phyloP scores from a whole-genome alignment of 2,113 vertebrate genomes.

The Hiodon alosoides region DNA sequence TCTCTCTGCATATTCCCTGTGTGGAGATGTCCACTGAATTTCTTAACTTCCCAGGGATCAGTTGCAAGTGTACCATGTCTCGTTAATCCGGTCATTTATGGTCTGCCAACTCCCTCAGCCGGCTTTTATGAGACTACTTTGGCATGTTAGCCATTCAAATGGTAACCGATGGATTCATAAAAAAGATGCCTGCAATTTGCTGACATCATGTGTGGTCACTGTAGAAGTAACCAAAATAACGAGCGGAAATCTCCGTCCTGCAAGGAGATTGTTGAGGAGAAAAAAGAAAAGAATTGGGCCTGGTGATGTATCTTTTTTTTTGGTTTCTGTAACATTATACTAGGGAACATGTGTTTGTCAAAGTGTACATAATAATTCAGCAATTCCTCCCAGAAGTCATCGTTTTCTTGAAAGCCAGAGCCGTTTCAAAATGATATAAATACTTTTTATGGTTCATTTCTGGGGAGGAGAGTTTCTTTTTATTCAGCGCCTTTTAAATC shows the following conservation, averaged over 20 bases:
- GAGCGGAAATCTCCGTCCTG: too few species aligned
- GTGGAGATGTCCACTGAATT: neutral
- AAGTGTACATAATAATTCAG: neutral
- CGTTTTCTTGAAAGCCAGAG: neutral
- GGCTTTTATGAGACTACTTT: neutral
- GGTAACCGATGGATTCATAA: slow-evolving; percentile 2
- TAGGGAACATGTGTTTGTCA: neutral
- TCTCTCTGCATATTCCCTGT: too few species aligned
- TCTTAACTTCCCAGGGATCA: neutral
- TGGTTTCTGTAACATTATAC: neutral
- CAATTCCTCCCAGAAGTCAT: neutral
- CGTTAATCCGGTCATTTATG: neutral
- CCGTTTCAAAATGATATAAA: neutral
- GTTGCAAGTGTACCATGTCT: too few species aligned
- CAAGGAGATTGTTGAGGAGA: too few species aligned
- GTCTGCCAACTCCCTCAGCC: neutral
- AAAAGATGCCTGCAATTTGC: neutral
- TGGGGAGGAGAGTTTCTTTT: neutral
- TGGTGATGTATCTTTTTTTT: neutral
- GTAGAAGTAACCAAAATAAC: neutral
- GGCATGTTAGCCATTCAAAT: slow-evolving; percentile 2
- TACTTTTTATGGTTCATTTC: neutral
- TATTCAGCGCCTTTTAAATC: neutral
- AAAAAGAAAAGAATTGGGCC: too few species aligned
- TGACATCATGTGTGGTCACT: neutral